Base-by-base conservation (phyloP, 2,888 invertebrate species). In the Teinopalpus imperialis region DNA sequence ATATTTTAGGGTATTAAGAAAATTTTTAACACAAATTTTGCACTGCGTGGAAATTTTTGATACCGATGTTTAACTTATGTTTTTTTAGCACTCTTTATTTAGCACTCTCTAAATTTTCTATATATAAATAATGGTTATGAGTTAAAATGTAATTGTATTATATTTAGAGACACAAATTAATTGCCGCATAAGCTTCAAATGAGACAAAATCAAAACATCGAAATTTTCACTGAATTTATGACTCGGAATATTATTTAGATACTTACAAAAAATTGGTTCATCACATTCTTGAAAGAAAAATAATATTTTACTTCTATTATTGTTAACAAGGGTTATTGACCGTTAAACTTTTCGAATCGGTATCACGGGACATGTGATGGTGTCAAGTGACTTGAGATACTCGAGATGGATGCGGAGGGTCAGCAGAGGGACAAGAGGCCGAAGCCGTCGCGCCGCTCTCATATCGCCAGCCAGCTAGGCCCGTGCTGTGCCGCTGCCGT, bases 351-450 rank as follows among this genome's bases (percentile, higher is more conserved):
- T 36, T 45, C 43, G 43, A 52, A 48, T 51, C 35, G 45, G 49
- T 31, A 48, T 56, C 53, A 54, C 61, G 62, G 31, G 53, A 53
- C 52, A 55, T 57, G 34, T 49, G 56, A 52, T 59, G 58, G 68
- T 68, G 67, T 74, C 73, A 57, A 81, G 74, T 48, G 82, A 81
- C 64, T 81, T 81, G 71, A 83, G 77, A 67, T 74, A 75, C 70
- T 81, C 82, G 66, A 80, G 76, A 57, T 78, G 74, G 57, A 76
- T 79, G 51, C 81, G 80, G 59, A 80, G 77, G 62, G 74, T 69
- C 61, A 81, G 74, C 64, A 79, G 63, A 39, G 80, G 75, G 53
- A 80, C 78, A 56, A 73, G 73, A 54, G 79, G 82, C 69, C 75
- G 57, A 45, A 52, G 64, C 61, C 64, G 59, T 59, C 66, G 66